Conservation (phyloP, 1,140 invertebrate genomes). For the Sinella curviseta region DNA sequence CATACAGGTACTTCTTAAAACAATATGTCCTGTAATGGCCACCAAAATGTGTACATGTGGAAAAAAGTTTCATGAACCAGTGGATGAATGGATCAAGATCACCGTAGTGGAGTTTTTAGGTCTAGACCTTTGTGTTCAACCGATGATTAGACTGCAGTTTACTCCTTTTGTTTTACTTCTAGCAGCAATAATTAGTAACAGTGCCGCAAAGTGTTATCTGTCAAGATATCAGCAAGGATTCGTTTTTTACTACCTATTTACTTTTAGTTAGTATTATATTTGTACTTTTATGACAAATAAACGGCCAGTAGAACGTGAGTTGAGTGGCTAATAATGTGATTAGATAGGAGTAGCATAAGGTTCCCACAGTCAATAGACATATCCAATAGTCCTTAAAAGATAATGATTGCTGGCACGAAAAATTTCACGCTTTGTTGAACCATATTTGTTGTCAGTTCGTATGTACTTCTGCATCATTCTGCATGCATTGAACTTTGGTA, state of each 20-base stretch:
- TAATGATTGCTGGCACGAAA: slow-evolving; percentile 7
- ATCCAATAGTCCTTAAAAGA: neutral
- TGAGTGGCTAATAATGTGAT: neutral
- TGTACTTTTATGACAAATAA: neutral
- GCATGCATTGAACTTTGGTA: too few species aligned
- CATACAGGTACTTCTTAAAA: slow-evolving; percentile 1
- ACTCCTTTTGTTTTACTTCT: too few species aligned
- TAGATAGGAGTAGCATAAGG: neutral
- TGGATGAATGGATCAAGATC: slow-evolving; percentile 19
- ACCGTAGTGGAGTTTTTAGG: neutral
- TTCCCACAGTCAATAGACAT: neutral
- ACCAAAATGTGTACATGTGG: neutral
- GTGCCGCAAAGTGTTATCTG: too few species aligned
- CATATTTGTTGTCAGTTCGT: too few species aligned
- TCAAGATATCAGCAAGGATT: too few species aligned
- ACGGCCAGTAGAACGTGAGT: neutral
- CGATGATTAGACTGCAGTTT: neutral
- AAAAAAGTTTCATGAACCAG: slow-evolving; percentile 14
- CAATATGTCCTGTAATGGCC: neutral
- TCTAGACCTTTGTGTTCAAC: slow-evolving; percentile 9
- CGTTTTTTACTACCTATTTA: too few species aligned
- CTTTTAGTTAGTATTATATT: too few species aligned
- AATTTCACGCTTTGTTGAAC: neutral
- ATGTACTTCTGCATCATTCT: too few species aligned
- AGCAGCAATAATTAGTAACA: too few species aligned